phyloP scores from a whole-genome alignment of 2,888 invertebrate genomes.

The Dicycla oo region DNA sequence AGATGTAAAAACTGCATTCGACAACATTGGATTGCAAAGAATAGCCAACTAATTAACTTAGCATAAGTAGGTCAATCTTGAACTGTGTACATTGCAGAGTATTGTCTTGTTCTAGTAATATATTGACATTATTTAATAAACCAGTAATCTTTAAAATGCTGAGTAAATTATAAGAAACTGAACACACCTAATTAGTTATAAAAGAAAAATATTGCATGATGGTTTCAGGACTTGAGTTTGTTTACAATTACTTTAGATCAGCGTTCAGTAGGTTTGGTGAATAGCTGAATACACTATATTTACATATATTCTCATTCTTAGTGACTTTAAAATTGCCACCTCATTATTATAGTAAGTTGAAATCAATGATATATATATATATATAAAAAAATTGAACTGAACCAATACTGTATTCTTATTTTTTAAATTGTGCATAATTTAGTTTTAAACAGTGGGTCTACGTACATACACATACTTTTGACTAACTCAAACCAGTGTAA shows the following conservation, averaged over 20 bases:
- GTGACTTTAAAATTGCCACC: constrained; percentile 23
- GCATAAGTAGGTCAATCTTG: constrained; percentile 62
- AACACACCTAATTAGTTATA: constrained; percentile 7
- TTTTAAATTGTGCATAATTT: constrained; percentile 28
- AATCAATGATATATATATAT: constrained; percentile 16
- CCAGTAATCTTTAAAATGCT: constrained; percentile 33
- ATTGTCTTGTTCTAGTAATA: constrained; percentile 47
- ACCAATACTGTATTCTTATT: constrained; percentile 50
- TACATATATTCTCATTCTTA: background rate
- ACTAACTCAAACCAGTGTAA: constrained; percentile 6
- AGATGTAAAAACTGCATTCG: constrained; percentile 89
- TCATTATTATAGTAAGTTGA: constrained; percentile 30
- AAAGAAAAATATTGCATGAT: constrained; percentile 7
- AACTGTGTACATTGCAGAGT: constrained; percentile 52
- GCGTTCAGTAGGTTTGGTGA: background rate
- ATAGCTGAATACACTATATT: constrained; percentile 9
- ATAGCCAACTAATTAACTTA: constrained; percentile 73
- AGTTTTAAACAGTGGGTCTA: constrained; percentile 21
- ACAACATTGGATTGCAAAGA: constrained; percentile 77
- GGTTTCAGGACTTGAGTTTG: background rate
- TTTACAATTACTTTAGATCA: constrained; percentile 13
- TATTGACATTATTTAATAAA: constrained; percentile 44
- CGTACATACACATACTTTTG: background rate
- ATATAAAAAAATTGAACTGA: constrained; percentile 23
- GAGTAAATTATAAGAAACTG: constrained; percentile 15